Evolutionary conservation across 2,797 vertebrate species (phyloP).

Genomic region (Pseudomugil tenellus): DNA sequence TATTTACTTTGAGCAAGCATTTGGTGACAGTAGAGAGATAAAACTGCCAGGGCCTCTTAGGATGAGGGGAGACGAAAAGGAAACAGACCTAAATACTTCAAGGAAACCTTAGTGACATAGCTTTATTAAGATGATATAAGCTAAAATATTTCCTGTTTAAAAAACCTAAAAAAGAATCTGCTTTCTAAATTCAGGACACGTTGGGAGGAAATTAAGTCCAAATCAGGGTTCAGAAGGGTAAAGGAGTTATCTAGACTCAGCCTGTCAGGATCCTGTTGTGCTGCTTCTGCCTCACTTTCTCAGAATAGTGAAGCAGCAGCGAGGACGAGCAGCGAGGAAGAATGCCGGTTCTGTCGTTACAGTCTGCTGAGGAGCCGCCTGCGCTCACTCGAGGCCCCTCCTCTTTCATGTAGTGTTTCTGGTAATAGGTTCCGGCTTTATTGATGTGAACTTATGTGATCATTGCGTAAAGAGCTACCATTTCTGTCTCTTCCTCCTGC

Average conservation of each 20-base stretch:
- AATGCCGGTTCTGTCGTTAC: constrained; percentile 33
- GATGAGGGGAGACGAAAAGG: neutral
- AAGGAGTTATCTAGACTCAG: constrained; percentile 46
- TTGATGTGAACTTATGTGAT: constrained; percentile 75
- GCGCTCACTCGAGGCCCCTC: constrained; percentile 49
- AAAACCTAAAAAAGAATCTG: neutral
- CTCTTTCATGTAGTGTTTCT: constrained; percentile 70
- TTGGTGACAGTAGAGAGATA: neutral
- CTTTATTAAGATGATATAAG: constrained; percentile 11
- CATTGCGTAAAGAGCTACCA: constrained; percentile 65
- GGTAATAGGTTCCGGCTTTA: constrained; percentile 63
- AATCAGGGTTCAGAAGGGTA: constrained; percentile 45
- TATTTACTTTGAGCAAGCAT: constrained; percentile 4
- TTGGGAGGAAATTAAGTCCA: constrained; percentile 26
- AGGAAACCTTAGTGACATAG: neutral
- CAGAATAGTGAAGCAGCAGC: constrained; percentile 49
- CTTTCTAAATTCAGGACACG: neutral
- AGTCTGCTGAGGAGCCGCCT: constrained; percentile 32
- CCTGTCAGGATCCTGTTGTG: constrained; percentile 44
- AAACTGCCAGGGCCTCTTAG: constrained; percentile 4
- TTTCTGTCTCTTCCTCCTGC: constrained; percentile 49
- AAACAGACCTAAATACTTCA: neutral
- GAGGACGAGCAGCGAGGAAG: constrained; percentile 38
- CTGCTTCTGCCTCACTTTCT: constrained; percentile 30
- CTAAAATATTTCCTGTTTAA: constrained; percentile 18